phyloP scores from a whole-genome alignment of 2,888 invertebrate species.

The Polia nebulosa region DNA sequence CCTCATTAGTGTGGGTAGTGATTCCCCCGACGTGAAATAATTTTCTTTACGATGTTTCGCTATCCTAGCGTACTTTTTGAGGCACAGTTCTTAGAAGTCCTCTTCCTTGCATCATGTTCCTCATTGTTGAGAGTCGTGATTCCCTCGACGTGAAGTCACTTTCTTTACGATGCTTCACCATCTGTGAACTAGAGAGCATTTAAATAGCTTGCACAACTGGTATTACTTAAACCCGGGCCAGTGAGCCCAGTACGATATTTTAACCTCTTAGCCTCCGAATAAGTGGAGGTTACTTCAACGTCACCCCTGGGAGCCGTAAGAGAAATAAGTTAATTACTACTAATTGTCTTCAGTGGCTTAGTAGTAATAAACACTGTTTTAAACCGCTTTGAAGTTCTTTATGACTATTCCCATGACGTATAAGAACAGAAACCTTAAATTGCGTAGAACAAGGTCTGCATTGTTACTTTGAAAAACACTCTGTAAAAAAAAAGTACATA shows the following conservation, averaged over 20 bases:
- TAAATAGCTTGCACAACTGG: not conserved
- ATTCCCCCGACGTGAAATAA: no score
- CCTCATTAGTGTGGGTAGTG: no score
- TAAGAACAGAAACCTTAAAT: not conserved
- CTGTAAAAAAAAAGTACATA: no score
- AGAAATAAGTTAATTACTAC: conserved; percentile 47
- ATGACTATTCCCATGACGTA: conserved; percentile 27
- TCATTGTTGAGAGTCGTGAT: no score
- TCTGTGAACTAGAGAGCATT: no score
- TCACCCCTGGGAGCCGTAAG: conserved; percentile 40
- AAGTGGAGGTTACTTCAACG: conserved; percentile 20
- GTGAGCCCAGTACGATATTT: not conserved
- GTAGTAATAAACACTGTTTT: conserved; percentile 56
- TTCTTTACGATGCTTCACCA: no score
- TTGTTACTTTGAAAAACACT: not conserved
- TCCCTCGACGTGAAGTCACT: no score
- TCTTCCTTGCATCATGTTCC: no score
- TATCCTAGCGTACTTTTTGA: no score
- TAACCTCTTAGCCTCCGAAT: not conserved
- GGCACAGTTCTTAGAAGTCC: no score
- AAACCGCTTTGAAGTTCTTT: conserved; percentile 51
- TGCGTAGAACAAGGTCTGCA: not conserved
- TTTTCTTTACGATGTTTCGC: no score
- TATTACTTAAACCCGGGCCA: not conserved
- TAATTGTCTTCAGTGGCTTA: conserved; percentile 46